A percentile compares a stretch with the other conserved stretches of the same genome.
phyloP scores from a whole-genome alignment of 2,888 invertebrate genomes.

The Cerceris rybyensis region DNA sequence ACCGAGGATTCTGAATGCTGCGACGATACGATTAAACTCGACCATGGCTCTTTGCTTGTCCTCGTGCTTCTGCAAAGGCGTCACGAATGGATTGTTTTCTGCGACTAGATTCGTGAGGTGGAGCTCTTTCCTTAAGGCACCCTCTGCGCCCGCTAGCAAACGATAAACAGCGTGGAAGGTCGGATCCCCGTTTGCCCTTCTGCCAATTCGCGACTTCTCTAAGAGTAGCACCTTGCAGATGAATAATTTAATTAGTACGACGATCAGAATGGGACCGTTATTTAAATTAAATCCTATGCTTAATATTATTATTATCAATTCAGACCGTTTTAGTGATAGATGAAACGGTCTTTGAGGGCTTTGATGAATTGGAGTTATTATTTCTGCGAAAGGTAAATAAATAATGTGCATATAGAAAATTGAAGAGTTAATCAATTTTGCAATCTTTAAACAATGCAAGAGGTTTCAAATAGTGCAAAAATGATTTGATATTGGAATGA shows the following conservation, averaged over 20 bases:
- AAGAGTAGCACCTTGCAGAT: slow-evolving; percentile 85
- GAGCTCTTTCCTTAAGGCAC: slow-evolving; percentile 90
- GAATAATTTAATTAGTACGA: not conserved
- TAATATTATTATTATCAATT: not conserved
- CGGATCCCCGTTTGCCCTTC: slow-evolving; percentile 88
- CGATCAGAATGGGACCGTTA: not conserved
- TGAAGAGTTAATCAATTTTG: no score
- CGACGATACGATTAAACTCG: slow-evolving; percentile 91
- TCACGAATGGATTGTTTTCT: slow-evolving; percentile 91
- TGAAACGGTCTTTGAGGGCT: not conserved
- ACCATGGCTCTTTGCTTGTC: slow-evolving; percentile 91
- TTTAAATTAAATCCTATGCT: not conserved
- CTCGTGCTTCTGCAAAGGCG: slow-evolving; percentile 89
- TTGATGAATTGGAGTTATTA: no score
- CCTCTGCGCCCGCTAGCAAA: slow-evolving; percentile 92
- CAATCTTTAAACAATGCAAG: no score
- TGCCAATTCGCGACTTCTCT: slow-evolving; percentile 89
- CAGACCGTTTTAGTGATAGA: not conserved
- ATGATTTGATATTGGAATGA: no score
- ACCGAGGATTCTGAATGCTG: slow-evolving; percentile 89
- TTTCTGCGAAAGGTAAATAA: no score
- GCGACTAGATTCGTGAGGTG: slow-evolving; percentile 89
- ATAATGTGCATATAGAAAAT: no score
- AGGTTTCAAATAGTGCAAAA: no score
- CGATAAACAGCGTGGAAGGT: slow-evolving; percentile 87